Conservation (phyloP, 2,113 vertebrate genomes). For the Mesitornis unicolor region DNA sequence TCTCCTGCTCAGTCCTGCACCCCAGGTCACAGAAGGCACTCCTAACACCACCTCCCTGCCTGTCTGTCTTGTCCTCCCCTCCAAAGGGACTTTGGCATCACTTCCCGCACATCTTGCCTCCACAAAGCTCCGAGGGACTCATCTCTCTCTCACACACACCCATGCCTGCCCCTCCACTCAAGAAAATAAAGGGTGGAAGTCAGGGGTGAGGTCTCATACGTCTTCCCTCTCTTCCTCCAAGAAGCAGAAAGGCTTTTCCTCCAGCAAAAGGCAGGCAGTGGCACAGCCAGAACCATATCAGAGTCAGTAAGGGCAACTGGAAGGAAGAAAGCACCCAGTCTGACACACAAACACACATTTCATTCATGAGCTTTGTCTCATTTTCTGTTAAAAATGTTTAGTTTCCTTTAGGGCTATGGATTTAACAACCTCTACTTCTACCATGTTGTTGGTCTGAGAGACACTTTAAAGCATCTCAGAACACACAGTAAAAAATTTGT, state of each 20-base stretch:
- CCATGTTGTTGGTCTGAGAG: not conserved
- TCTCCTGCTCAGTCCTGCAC: not conserved
- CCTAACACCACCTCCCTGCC: not conserved
- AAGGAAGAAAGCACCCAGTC: not conserved
- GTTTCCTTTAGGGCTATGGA: not conserved
- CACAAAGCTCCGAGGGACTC: not conserved
- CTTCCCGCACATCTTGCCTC: accelerated
- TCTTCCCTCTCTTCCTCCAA: not conserved
- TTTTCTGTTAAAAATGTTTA: not conserved
- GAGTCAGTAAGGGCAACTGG: not conserved
- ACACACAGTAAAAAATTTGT: not conserved
- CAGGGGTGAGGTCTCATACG: not conserved
- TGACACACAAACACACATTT: not conserved
- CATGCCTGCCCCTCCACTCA: not conserved
- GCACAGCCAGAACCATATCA: not conserved
- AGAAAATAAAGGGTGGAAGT: not conserved
- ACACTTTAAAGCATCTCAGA: not conserved
- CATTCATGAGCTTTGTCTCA: not conserved
- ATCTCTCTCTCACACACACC: too few relatives aligned
- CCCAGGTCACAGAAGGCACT: not conserved
- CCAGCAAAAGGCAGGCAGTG: not conserved
- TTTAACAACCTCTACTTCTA: not conserved
- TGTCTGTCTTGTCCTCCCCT: not conserved
- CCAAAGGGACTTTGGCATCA: not conserved
- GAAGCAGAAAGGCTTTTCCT: not conserved